A percentile compares a stretch with the other conserved stretches of the same genome.
These are phyloP conservation scores for Micoletzkya japonica DNA, from an alignment of 2,888 invertebrate species.

Conservation along the genomic window DNA sequence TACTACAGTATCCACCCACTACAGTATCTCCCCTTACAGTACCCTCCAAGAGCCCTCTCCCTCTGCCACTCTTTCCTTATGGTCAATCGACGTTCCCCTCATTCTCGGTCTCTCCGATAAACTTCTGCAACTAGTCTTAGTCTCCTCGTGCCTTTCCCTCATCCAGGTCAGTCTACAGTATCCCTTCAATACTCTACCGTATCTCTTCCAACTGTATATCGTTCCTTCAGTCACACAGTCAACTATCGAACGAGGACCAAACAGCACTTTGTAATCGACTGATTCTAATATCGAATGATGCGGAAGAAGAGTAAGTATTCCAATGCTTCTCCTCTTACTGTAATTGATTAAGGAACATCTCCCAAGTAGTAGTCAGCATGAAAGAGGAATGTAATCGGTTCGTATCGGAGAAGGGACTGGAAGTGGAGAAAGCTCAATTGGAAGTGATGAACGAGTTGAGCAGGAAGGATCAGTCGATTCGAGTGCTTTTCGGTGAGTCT, in stretches of 20 bases:
- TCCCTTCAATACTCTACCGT: neutral
- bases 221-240: neutral
- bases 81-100: too few species aligned
- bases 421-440: neutral
- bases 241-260: neutral
- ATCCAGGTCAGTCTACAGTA: too few species aligned
- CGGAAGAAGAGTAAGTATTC: neutral
- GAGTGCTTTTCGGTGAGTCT: neutral
- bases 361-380: too few species aligned
- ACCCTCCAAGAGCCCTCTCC: neutral
- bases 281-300: neutral
- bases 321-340: neutral
- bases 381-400: too few species aligned
- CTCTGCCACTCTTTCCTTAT: too few species aligned
- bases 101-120: too few species aligned
- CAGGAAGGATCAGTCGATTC: constrained; percentile 8
- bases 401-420: neutral
- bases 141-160: too few species aligned
- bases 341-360: too few species aligned
- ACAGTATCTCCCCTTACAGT: too few species aligned
- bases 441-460: neutral
- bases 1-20: too few species aligned
- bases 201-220: neutral
- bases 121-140: too few species aligned
- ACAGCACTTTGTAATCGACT: neutral